Conservation (phyloP, 2,888 invertebrate species). For the Microplitis manilae region DNA sequence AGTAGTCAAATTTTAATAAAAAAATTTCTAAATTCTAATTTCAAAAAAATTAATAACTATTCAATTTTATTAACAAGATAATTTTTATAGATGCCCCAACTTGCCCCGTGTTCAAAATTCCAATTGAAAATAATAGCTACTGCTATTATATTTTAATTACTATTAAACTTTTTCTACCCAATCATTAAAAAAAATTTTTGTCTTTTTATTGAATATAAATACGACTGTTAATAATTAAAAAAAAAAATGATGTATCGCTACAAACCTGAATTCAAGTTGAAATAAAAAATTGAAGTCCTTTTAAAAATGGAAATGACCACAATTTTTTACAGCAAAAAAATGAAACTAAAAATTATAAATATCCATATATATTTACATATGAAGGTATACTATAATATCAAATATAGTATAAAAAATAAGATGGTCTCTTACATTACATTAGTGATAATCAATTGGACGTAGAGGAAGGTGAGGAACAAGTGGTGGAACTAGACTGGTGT, state of each 20-base stretch:
- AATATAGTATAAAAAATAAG: neutral
- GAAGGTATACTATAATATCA: neutral
- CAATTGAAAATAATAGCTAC: too few relatives aligned
- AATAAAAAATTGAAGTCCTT: neutral
- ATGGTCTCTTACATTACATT: constrained; percentile 1
- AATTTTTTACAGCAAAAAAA: neutral
- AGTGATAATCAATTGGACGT: constrained; percentile 66
- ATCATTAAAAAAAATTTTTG: too few relatives aligned
- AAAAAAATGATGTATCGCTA: neutral
- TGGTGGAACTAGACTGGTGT: constrained; percentile 62
- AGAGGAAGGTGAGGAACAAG: constrained; percentile 51
- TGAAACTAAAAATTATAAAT: constrained; percentile 12
- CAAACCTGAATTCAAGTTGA: neutral
- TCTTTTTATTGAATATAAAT: neutral
- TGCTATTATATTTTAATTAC: too few relatives aligned
- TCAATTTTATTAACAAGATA: too few relatives aligned
- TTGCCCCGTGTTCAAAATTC: too few relatives aligned
- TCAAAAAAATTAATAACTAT: too few relatives aligned
- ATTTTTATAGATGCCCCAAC: too few relatives aligned
- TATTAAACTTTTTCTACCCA: too few relatives aligned
- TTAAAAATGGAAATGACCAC: neutral
- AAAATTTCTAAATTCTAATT: too few relatives aligned
- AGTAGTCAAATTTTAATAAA: too few relatives aligned
- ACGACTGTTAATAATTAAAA: neutral
- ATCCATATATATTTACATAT: neutral